Percentiles rank a stretch among this genome's conserved stretches.
These are phyloP conservation scores for Gambusia yucatana DNA, from an alignment of 2,797 vertebrate species.

Conservation along the genomic window DNA sequence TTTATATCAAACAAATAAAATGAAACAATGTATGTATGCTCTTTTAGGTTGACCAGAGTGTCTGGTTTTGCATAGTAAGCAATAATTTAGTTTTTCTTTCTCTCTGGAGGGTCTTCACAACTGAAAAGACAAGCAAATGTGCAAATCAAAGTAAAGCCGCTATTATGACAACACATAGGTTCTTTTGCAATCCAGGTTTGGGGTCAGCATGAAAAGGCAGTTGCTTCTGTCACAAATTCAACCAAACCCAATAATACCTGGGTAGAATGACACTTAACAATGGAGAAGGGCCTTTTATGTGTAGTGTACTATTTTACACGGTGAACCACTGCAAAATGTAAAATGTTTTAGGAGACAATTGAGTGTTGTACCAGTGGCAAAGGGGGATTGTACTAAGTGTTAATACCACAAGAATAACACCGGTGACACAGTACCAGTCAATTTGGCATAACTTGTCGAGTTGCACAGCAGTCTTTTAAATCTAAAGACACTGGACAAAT, in stretches of 20 bases:
- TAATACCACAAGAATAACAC: background rate
- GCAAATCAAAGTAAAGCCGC: background rate
- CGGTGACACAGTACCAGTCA: background rate
- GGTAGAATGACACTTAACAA: too few relatives aligned
- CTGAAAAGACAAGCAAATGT: background rate
- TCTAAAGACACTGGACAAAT: background rate
- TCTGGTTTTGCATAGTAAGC: too few relatives aligned
- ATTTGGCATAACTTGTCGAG: background rate
- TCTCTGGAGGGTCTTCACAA: background rate
- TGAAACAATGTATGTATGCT: background rate
- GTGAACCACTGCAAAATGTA: background rate
- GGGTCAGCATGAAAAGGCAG: background rate
- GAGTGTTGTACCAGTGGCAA: background rate
- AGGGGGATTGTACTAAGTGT: background rate
- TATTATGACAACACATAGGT: background rate
- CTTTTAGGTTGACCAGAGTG: background rate
- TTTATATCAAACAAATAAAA: background rate
- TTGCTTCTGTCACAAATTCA: too few relatives aligned
- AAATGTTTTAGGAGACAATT: background rate
- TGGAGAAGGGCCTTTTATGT: background rate
- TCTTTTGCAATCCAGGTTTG: background rate
- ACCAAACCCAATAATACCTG: too few relatives aligned
- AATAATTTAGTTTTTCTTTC: background rate
- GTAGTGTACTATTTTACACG: background rate
- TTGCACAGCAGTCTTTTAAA: background rate